These are phyloP conservation scores for Chironomus tentans DNA, from an alignment of 2,888 invertebrate species.

Conservation along the genomic window DNA sequence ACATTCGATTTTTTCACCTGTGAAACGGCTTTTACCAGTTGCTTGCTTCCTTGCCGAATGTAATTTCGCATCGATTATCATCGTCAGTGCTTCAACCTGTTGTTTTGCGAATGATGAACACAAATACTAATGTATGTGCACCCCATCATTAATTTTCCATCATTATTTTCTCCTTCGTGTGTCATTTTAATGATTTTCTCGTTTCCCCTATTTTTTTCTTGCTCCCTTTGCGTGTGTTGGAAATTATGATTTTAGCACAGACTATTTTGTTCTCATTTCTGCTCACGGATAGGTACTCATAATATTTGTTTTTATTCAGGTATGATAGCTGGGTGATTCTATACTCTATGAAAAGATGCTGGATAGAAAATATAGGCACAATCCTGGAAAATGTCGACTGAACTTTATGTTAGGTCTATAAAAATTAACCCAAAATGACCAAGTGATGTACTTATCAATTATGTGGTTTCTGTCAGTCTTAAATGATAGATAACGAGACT, in stretches of 20 bases:
- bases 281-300: not conserved
- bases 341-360: too few relatives aligned
- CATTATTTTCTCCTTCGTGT: not conserved
- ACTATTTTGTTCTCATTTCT: not conserved
- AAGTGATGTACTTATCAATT: too few relatives aligned
- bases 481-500: too few relatives aligned
- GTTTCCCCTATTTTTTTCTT: not conserved
- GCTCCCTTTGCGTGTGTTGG: not conserved
- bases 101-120: slow-evolving; percentile 15
- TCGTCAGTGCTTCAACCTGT: slow-evolving; percentile 23
- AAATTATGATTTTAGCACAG: slow-evolving; percentile 9
- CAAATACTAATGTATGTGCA: not conserved
- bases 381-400: too few relatives aligned
- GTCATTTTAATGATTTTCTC: not conserved
- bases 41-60: slow-evolving; percentile 17
- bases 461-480: too few relatives aligned
- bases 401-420: too few relatives aligned
- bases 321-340: not conserved
- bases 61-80: slow-evolving; percentile 25
- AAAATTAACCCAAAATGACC: too few relatives aligned
- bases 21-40: slow-evolving; percentile 10
- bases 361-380: too few relatives aligned
- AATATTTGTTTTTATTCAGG: not conserved
- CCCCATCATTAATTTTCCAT: slow-evolving; percentile 11
- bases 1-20: slow-evolving; percentile 6